These are phyloP conservation scores for Idris sp. DNA, from an alignment of 1,140 invertebrate genomes.

Conservation along the genomic window DNA sequence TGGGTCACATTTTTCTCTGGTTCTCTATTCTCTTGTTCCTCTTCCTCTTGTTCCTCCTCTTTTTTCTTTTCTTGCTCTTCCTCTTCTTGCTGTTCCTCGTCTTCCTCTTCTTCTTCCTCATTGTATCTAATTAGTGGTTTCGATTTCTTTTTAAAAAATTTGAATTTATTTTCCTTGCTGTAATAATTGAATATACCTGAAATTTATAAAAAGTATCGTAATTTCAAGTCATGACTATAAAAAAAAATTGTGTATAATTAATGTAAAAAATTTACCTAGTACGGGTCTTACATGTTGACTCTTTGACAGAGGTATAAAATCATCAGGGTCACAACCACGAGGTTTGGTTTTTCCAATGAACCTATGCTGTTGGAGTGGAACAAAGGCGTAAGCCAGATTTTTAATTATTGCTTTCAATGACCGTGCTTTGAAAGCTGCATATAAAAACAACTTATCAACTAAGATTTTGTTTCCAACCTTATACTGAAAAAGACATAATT, in stretches of 20 bases:
- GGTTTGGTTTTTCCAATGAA: neutral
- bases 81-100: too few species aligned
- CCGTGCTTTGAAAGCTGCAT: neutral
- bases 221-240: neutral
- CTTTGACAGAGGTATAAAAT: neutral
- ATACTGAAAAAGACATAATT: neutral
- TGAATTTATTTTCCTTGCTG: neutral
- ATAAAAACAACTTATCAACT: neutral
- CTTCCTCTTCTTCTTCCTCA: neutral
- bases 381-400: neutral
- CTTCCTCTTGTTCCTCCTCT: too few species aligned
- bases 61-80: neutral
- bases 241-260: constrained; percentile 1
- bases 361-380: neutral
- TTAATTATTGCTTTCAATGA: neutral
- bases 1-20: too few species aligned
- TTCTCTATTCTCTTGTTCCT: too few species aligned
- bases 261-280: neutral
- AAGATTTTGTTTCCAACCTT: neutral
- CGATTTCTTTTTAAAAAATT: neutral
- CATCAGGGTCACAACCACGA: neutral
- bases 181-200: constrained; percentile 1
- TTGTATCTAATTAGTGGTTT: neutral
- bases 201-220: neutral
- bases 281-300: neutral